phyloP scores from a whole-genome alignment of 2,113 vertebrate genomes.

The Oplegnathus fasciatus region DNA sequence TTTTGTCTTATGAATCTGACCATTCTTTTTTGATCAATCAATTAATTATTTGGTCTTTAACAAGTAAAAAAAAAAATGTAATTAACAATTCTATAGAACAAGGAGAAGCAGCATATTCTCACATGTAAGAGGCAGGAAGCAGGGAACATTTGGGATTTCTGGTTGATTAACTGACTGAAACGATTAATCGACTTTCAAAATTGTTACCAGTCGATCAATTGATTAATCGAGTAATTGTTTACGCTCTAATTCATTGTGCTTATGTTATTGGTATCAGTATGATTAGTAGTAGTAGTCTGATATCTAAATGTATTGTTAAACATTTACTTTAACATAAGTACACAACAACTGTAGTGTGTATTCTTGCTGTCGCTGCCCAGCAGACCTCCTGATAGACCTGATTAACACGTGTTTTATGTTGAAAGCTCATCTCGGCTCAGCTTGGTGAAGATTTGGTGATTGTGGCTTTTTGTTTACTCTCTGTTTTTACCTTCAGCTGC shows the following conservation, averaged over 20 bases:
- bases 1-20: background rate
- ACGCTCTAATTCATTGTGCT: background rate
- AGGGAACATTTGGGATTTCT: background rate
- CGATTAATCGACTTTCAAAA: background rate
- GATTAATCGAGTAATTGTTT: background rate
- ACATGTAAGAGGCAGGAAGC: background rate
- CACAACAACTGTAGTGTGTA: background rate
- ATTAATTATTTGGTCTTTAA: background rate
- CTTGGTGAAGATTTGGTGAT: background rate
- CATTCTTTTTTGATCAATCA: background rate
- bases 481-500: slow-evolving; percentile 35
- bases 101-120: background rate
- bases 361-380: no score
- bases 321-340: background rate
- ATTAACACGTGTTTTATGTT: background rate
- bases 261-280: background rate
- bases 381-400: background rate
- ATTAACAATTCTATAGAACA: background rate
- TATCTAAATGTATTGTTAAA: background rate
- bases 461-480: background rate
- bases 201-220: background rate
- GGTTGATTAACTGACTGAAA: background rate
- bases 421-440: background rate
- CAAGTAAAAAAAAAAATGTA: background rate
- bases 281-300: background rate